These are phyloP conservation scores for Drosophila paranaensis DNA, from an alignment of 2,888 invertebrate species.

Conservation along the genomic window DNA sequence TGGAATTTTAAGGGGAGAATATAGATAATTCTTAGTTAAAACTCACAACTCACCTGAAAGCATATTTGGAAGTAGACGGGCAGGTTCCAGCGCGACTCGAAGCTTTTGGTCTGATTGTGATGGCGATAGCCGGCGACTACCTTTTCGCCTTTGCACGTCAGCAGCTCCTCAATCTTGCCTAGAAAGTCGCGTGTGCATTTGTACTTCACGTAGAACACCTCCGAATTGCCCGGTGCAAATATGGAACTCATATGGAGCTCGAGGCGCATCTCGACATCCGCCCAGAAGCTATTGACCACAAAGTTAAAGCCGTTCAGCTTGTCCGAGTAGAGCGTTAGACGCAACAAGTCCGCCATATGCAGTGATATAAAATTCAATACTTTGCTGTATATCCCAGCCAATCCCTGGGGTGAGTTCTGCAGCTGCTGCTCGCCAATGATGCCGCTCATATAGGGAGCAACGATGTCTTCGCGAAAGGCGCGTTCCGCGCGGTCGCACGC, in stretches of 20 bases:
- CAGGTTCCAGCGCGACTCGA: slow-evolving; percentile 95
- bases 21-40: background rate
- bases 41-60: slow-evolving; percentile 88
- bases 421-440: slow-evolving; percentile 87
- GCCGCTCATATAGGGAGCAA: slow-evolving; percentile 85
- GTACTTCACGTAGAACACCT: slow-evolving; percentile 93
- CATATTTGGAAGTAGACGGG: slow-evolving; percentile 97
- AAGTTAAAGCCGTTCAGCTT: slow-evolving; percentile 89
- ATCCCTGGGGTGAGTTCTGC: slow-evolving; percentile 83
- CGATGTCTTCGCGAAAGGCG: slow-evolving; percentile 86
- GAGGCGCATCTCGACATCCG: slow-evolving; percentile 92
- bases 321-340: slow-evolving; percentile 85
- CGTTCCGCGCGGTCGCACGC: slow-evolving; percentile 88
- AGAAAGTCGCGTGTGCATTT: slow-evolving; percentile 91
- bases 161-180: slow-evolving; percentile 88
- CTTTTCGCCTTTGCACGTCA: slow-evolving; percentile 86
- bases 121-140: slow-evolving; percentile 85
- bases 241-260: slow-evolving; percentile 93
- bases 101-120: slow-evolving; percentile 90
- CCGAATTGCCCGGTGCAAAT: slow-evolving; percentile 96
- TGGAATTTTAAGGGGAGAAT: slow-evolving; percentile 17
- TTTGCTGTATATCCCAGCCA: slow-evolving; percentile 88
- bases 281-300: slow-evolving; percentile 94
- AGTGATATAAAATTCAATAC: slow-evolving; percentile 90
- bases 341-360: slow-evolving; percentile 87